Conservation (phyloP, 2,888 invertebrate genomes). For the Bruchidius siliquastri region DNA sequence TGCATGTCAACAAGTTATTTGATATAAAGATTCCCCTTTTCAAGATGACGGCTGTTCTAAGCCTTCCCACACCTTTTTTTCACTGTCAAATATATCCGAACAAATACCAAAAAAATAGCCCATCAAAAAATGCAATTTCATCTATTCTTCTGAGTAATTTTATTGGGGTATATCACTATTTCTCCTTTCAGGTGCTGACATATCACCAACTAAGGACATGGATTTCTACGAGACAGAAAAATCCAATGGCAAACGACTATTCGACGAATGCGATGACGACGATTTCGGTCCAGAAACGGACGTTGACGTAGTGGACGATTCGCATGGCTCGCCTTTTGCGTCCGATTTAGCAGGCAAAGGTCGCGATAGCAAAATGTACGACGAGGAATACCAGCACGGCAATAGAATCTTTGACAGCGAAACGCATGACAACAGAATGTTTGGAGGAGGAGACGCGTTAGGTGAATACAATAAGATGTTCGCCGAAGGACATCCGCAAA, state of each 20-base stretch:
- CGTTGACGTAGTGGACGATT: conserved; percentile 60
- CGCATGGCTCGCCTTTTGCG: conserved; percentile 41
- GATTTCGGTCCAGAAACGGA: conserved; percentile 75
- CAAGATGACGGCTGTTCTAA: too few relatives aligned
- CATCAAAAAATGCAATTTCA: too few relatives aligned
- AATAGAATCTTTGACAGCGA: background rate
- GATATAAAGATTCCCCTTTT: too few relatives aligned
- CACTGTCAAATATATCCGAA: too few relatives aligned
- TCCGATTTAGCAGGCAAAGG: conserved; percentile 8
- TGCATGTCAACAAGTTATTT: too few relatives aligned
- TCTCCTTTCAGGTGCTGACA: conserved; percentile 22
- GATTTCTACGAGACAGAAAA: conserved; percentile 29
- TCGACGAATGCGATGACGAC: conserved; percentile 36
- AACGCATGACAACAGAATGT: background rate
- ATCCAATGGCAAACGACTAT: conserved; percentile 31
- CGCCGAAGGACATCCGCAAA: background rate
- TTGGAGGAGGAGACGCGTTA: background rate
- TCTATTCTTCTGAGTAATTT: background rate
- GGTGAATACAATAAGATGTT: background rate
- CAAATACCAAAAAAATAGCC: too few relatives aligned
- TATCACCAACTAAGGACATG: conserved; percentile 16
- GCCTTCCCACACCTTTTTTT: too few relatives aligned
- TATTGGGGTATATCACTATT: background rate
- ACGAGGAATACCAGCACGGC: conserved; percentile 26
- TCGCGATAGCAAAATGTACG: conserved; percentile 31